A percentile compares a stretch with the other conserved stretches of the same genome.
Evolutionary conservation across 2,797 vertebrate species (phyloP).

Genomic region (Epinephelus malabaricus): DNA sequence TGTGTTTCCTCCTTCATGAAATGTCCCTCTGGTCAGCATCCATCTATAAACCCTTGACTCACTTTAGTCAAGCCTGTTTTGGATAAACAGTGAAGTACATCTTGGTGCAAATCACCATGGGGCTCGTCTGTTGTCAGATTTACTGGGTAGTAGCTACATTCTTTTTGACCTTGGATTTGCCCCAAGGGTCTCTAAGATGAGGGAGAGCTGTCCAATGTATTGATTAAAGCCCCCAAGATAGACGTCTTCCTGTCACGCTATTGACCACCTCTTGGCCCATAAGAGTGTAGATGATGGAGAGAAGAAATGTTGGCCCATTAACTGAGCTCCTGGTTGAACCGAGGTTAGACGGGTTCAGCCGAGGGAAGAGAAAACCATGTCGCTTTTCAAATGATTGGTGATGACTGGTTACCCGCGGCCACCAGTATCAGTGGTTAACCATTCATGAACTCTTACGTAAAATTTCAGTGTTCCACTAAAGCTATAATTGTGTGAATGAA

Average conservation of each 20-base stretch:
- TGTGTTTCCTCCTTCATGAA: not conserved
- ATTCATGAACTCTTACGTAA: slow-evolving; percentile 56
- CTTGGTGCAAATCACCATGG: slow-evolving; percentile 13
- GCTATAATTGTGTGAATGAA: slow-evolving; percentile 63
- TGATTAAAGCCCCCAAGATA: slow-evolving; percentile 50
- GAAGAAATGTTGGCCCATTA: slow-evolving; percentile 51
- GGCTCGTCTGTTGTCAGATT: slow-evolving; percentile 33
- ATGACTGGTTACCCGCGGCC: slow-evolving; percentile 41
- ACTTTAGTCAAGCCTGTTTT: slow-evolving; percentile 6
- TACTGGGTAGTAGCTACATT: slow-evolving; percentile 15
- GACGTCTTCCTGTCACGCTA: slow-evolving; percentile 27
- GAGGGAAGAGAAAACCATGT: slow-evolving; percentile 29
- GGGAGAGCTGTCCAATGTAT: slow-evolving; percentile 34
- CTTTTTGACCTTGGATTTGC: slow-evolving; percentile 32
- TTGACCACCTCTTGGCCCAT: slow-evolving; percentile 39
- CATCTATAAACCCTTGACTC: not conserved
- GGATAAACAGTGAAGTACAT: not conserved
- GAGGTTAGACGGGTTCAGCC: slow-evolving; percentile 37
- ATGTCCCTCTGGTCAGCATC: not conserved
- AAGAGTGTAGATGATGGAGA: slow-evolving; percentile 42
- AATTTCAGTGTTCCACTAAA: slow-evolving; percentile 55
- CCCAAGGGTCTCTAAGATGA: slow-evolving; percentile 31
- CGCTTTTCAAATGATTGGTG: slow-evolving; percentile 38
- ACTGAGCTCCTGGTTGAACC: slow-evolving; percentile 23
- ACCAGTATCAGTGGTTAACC: slow-evolving; percentile 39